Evolutionary conservation across 2,113 vertebrate genomes (phyloP), one percentile per base, ranked within the genome.

Genomic region (Deroptyus accipitrinus): DNA sequence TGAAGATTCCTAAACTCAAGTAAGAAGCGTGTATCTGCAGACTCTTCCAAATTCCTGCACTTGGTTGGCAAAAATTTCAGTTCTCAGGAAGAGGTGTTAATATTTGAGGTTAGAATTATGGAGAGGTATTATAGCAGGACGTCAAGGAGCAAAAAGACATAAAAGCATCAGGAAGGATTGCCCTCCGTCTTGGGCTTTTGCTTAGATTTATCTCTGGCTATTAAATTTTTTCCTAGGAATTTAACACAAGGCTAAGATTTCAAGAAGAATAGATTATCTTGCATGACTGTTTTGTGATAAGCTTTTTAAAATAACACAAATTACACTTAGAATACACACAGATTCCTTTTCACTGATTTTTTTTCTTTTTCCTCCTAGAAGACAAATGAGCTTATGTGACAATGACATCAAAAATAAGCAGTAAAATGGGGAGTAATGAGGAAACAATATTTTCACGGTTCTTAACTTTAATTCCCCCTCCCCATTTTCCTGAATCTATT

Each of bases 181-280:
- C 10, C 17, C 8, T 52, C 5, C 8, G 83, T 63, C 35, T 94
- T 61, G 13, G 5, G 5, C 6, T 78, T 1, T 74, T 77, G 24
- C 22, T 83, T 92, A 76, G 67, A 74, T 93, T 86, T 94, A 62
- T 80, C 19, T 77, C 5, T 57, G 35, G 75, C 28, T 2, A 0
- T 35, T 83, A 41, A 78, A 42, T 70, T 3, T 2, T 25, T 77
- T 88, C 54, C n/a, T 82, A 78, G 35, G 4, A 92, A 39, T 14
- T 72, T 72, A 66, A 72, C 24, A 67, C 13, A 39, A 4, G 27
- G 16, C 8, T 86, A 27, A 46, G 37, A 74, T 69, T 83, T 66
- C 62, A 84, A 74, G 37, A 76, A 77, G 49, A 89, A 78, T 42
- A 88, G 28, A 86, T 89, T 84, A 63, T 46, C n/a, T 72, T 78